Evolutionary conservation across 1,140 invertebrate genomes (phyloP), one percentile per base, ranked within the genome.

Genomic region (Psilanteris sp.): DNA sequence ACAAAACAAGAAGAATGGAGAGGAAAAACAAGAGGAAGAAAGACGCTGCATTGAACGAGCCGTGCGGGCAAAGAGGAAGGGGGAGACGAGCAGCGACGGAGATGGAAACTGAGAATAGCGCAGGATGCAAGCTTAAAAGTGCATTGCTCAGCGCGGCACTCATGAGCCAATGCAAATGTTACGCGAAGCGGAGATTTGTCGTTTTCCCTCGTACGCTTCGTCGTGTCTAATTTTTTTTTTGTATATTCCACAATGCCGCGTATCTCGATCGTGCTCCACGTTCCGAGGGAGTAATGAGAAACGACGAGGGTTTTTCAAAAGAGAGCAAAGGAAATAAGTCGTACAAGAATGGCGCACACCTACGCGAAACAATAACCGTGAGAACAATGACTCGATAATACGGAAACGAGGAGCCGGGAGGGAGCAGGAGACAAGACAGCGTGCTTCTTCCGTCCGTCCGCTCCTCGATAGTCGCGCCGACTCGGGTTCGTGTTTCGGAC

Each of bases 371-470:
- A 79, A 79, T 79, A 72, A 79, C 55, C 77, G 72, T 79, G 77
- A 44, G 77, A 75, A 75, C 72, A 79, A 79, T 79, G 71, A 72
- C 77, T 75, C 71, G 67, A 79, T 79, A 79, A 75, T 72, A 72
- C 77, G 71, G 70, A 74, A 74, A 54, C 54, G 67, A 67, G 68
- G 24, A 57, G 62, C 37, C n/a, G n/a, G 18, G 48, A 62, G 37
- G 37, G 31, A 61, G 59, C n/a, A n/a, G n/a, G n/a, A n/a, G n/a
- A n/a, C n/a, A n/a, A 50, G 41, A 43, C 68, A 31, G 37, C 43
- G 52, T 10, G 39, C 52, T 61, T 61, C 48, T 55, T 71, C 34
- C 39, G 55, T 2, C 24, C 15, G 48, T 18, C 36, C 37, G 26
- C 34, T 46, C 43, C 22, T 46, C 48, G 31, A 36, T 36, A 16